Percentiles rank a stretch among this genome's conserved stretches.
Conservation (phyloP, 2,113 vertebrate species). For the Mirza zaza region DNA sequence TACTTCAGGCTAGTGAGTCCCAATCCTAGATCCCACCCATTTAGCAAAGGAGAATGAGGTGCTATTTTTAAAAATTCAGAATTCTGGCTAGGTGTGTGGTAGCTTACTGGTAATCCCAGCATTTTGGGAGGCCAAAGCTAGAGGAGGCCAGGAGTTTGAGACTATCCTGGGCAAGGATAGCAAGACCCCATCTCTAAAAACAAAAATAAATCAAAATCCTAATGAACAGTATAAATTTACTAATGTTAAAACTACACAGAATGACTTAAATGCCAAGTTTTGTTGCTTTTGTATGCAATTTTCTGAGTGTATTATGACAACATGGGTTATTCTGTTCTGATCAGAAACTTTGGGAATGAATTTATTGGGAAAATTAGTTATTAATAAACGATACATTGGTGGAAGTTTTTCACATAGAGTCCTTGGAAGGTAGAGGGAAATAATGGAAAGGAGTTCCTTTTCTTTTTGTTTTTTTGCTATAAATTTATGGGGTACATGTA, state of each 20-base stretch:
- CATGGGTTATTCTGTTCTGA: slow-evolving; percentile 2
- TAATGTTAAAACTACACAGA: background rate
- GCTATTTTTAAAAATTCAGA: background rate
- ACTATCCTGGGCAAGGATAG: too few relatives aligned
- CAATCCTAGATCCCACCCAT: background rate
- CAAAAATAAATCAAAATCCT: too few relatives aligned
- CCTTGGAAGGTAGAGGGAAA: background rate
- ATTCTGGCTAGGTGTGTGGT: background rate
- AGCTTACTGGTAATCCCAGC: too few relatives aligned
- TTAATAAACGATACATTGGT: background rate
- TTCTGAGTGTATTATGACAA: background rate
- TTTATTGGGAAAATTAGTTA: background rate
- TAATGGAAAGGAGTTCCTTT: background rate
- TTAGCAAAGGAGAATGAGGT: background rate
- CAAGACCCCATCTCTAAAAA: too few relatives aligned
- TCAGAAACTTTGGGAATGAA: background rate
- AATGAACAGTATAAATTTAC: background rate
- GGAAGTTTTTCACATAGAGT: background rate
- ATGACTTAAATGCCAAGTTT: background rate
- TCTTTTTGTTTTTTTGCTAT: too few relatives aligned
- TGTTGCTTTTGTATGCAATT: background rate
- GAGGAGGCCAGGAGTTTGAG: too few relatives aligned
- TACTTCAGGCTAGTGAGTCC: background rate
- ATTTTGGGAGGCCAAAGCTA: too few relatives aligned
- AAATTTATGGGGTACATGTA: too few relatives aligned